Evolutionary conservation across 2,113 vertebrate species (phyloP), one percentile per base, ranked within the genome.

Genomic region (Prunella himalayana): DNA sequence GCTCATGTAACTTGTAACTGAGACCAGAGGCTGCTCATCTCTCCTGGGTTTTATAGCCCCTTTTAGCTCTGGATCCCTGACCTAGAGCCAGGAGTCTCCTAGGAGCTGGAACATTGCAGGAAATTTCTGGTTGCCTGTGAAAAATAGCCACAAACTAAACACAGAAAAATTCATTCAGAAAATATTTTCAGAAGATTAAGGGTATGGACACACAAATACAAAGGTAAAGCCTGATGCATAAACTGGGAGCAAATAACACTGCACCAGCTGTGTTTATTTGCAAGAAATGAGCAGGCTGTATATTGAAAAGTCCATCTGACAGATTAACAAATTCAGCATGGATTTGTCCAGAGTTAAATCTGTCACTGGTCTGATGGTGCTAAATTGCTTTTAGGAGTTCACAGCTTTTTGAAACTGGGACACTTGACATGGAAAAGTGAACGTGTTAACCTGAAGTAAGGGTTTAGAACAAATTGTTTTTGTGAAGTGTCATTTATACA

Each of bases 311-410:
- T 92, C 90, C 72, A 66, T 81, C 82, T 86, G 94, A 92, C 82
- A 92, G 92, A 86, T 93, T 77, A 96, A 93, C 45, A 92, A 92
- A 95, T 93, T 88, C 86, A 83, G 59, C 90, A 51, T 44, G 82
- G 88, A 90, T 97, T 92, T 86, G 68, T 88, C 86, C 88, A 37
- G 88, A 72, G 75, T 93, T 88, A 81, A 93, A 95, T 77, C 82
- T 83, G 71, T 63, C 82, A 81, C 60, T 86, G 68, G 79, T 70
- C 83, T 0, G 1, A 78, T 37, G 60, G 42, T 77, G 76, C 80
- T 95, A 94, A 88, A 94, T 70, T 86, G 47, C 64, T 95, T 90
- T 86, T 37, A 95, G 53, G 88, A 85, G 60, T 90, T 88, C 80
- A 49, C 69, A 70, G 92, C 71, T 92, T 83, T 86, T 82, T 63